Evolutionary conservation across 2,113 vertebrate genomes (phyloP).

Genomic region (Sciurus niger): DNA sequence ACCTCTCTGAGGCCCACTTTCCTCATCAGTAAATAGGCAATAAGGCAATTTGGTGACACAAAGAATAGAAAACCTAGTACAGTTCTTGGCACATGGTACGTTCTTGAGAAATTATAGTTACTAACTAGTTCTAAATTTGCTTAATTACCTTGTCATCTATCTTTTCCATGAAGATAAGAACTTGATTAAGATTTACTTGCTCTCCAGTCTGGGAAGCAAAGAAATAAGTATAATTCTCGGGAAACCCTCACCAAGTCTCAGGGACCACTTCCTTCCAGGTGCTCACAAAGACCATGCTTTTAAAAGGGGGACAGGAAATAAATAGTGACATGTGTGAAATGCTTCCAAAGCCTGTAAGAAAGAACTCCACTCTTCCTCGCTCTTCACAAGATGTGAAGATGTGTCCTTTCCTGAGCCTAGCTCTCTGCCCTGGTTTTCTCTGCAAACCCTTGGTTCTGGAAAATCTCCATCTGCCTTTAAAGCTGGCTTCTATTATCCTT

Average conservation of each 20-base stretch:
- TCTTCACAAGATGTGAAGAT: not conserved
- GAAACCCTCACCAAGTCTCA: not conserved
- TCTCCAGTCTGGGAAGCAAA: not conserved
- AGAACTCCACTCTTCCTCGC: not conserved
- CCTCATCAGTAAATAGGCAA: not conserved
- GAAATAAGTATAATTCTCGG: not conserved
- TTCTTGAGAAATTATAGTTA: not conserved
- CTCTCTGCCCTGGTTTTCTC: slow-evolving; percentile 17
- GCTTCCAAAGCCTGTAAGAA: not conserved
- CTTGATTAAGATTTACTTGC: not conserved
- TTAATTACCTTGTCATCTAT: not conserved
- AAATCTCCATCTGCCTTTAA: slow-evolving; percentile 82
- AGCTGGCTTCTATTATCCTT: slow-evolving; percentile 81
- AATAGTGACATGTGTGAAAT: not conserved
- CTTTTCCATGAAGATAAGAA: not conserved
- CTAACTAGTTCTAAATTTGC: not conserved
- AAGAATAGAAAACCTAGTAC: not conserved
- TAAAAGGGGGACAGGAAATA: not conserved
- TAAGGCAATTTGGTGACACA: not conserved
- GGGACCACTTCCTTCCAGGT: not conserved
- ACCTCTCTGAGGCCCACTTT: not conserved
- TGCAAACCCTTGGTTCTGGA: slow-evolving; percentile 64
- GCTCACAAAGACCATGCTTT: not conserved
- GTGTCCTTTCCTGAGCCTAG: not conserved
- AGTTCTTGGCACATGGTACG: not conserved